Base-by-base conservation (phyloP, 2,797 vertebrate species). In the Coranthus polyacanthus region DNA sequence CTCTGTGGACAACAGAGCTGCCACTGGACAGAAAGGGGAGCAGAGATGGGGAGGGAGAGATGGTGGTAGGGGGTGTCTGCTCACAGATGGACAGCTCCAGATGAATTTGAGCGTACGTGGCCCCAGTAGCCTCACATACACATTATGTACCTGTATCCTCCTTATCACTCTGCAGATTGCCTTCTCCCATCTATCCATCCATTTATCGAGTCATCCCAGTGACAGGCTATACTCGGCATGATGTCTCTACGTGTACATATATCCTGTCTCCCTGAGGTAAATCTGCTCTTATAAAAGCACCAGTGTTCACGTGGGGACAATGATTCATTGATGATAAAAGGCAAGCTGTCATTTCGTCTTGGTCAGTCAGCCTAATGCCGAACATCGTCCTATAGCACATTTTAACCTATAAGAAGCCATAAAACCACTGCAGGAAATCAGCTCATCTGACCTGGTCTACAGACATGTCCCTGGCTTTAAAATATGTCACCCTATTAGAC, bases 1-100 rank as follows among this genome's bases (percentile, higher is more conserved):
- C 79, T 84, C 88, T 54, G 81, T 91, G 85, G 91, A 93, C 90
- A 86, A 79, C 72, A 51, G 81, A 83, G 80, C 89, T 87, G 81
- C 84, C 72, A 63, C 71, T 75, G 87, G 81, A 88, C 80, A 68
- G 84, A 75, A 71, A 73, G 85, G 77, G 71, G 55, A 60, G 59
- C 70, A 54, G 63, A 59, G 53, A 68, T 15, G 36, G 18, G 55
- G 60, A n/a, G 17, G 53, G 54, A 45, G 67, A 62, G 21, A 21
- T 15, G 47, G 18, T 17, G 45, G 43, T 11, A 17, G 13, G 50
- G 54, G 68, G 8, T 37, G 64, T 77, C 73, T 85, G 52, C 71
- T 78, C 84, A 75, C 68, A 83, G 79, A 90, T 73, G 65, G 69
- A 79, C 82, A 78, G 67, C 63, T 66, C 57, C 6, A 29, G 81